These are phyloP conservation scores for Istiophorus platypterus DNA, from an alignment of 2,113 vertebrate genomes.

Conservation along the genomic window DNA sequence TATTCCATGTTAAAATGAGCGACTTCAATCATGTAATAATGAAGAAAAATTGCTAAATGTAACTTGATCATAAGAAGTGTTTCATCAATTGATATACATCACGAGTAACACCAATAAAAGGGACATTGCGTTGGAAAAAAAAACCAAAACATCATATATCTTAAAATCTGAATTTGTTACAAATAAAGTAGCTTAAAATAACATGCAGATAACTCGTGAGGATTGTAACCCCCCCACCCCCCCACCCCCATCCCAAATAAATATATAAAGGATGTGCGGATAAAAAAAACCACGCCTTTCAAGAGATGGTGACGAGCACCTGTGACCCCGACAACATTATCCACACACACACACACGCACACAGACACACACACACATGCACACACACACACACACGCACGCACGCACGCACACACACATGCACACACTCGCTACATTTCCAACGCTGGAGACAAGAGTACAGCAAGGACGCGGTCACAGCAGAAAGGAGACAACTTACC, in stretches of 20 bases:
- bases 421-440: constrained; percentile 34
- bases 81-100: neutral
- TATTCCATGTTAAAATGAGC: neutral
- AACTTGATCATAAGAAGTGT: neutral
- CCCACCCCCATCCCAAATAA: constrained; percentile 70
- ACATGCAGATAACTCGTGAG: neutral
- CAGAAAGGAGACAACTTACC: constrained; percentile 82
- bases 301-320: constrained; percentile 85
- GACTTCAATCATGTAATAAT: constrained; percentile 3
- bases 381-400: constrained; percentile 44
- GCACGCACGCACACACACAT: constrained; percentile 5
- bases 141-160: neutral
- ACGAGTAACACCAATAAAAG: neutral
- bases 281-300: constrained; percentile 86
- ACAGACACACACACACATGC: constrained; percentile 3
- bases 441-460: constrained; percentile 58
- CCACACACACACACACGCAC: constrained; percentile 48
- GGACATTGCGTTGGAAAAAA: neutral
- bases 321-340: constrained; percentile 84
- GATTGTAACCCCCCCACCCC: no score
- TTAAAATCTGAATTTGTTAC: constrained; percentile 17
- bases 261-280: constrained; percentile 80
- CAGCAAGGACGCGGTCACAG: constrained; percentile 70
- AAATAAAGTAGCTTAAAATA: constrained; percentile 33
- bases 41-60: neutral